Base-by-base conservation (phyloP, 1,140 invertebrate species). In the Lordiphosa mommai region DNA sequence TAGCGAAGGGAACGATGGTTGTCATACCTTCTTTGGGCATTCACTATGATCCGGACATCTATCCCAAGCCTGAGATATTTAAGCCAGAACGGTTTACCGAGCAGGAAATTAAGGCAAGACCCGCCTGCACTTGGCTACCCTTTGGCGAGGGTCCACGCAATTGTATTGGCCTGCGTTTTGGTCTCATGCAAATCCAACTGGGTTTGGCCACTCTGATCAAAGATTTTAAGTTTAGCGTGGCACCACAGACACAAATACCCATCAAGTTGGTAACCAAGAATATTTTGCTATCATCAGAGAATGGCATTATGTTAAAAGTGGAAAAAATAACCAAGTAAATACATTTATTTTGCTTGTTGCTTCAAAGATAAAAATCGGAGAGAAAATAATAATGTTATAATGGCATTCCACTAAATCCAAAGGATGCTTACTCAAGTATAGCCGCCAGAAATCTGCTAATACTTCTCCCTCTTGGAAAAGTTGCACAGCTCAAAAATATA, bases 1-100 rank as follows among this genome's bases (percentile, higher is more conserved):
- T 93, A 33, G 90, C 92, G 40, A 88, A 91, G 80, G 93, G 91
- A 2, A 92, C 90, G 1, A 77, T 90, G 8, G 74, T 94, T 4
- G 79, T 91, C 8, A 90, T 95, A 9, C 91, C 92, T 0, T 88
- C 91, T 0, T 89, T 88, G 51, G 90, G 88, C 6, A 84, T 94
- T 16, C 93, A 94, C 61, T 87, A 85, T 23, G 90, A 93, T 85
- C 8, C 14, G 1, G 36, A 38, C 8, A 16, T 12, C 14, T 38
- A 38, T n/a, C 8, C 14, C 7, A 13, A 91, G 69, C 88, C 91
- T 92, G 13, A 92, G 12, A 59, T 79, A 27, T 93, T 91, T 63
- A 88, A 92, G 65, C 92, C 92, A 0, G 91, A 92, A 53, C 65
- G 92, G 48, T 92, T 59, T 27, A 23, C 16, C 9, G 89, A 90